Conservation (phyloP, 2,113 vertebrate species). For the Crocuta crocuta region DNA sequence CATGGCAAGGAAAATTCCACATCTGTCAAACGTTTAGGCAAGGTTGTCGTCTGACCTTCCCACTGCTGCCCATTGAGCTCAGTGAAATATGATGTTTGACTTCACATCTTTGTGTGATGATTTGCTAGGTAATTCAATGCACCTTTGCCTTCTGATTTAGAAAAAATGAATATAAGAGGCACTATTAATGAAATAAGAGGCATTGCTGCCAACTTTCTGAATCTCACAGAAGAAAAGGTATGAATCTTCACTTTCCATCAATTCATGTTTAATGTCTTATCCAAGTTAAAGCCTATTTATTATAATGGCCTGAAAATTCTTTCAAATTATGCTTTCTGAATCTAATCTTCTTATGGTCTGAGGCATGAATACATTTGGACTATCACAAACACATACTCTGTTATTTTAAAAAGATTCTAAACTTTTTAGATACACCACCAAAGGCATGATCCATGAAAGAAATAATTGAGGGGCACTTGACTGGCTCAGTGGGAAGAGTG, state of each 20-base stretch:
- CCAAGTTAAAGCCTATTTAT: constrained; percentile 57
- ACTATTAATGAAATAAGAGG: constrained; percentile 64
- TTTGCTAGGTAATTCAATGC: constrained; percentile 66
- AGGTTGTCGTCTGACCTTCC: not conserved
- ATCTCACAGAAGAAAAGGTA: constrained; percentile 69
- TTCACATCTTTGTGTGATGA: constrained; percentile 49
- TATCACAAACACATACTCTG: not conserved
- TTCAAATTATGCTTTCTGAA: not conserved
- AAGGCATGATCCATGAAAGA: not conserved
- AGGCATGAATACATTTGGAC: not conserved
- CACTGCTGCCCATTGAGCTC: not conserved
- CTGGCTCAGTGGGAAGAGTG: no score
- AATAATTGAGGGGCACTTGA: not conserved
- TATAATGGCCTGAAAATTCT: constrained; percentile 13
- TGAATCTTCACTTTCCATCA: constrained; percentile 79
- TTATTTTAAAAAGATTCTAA: not conserved
- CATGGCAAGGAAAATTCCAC: not conserved
- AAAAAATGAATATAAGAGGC: not conserved
- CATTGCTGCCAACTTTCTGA: constrained; percentile 76
- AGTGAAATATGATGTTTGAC: constrained; percentile 15
- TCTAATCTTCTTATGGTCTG: not conserved
- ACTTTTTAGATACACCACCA: not conserved
- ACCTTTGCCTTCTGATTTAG: constrained; percentile 70
- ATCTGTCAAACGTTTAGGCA: constrained; percentile 34
- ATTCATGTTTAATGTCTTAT: constrained; percentile 59